phyloP scores from a whole-genome alignment of 2,797 vertebrate species.

The Meda fulgida region DNA sequence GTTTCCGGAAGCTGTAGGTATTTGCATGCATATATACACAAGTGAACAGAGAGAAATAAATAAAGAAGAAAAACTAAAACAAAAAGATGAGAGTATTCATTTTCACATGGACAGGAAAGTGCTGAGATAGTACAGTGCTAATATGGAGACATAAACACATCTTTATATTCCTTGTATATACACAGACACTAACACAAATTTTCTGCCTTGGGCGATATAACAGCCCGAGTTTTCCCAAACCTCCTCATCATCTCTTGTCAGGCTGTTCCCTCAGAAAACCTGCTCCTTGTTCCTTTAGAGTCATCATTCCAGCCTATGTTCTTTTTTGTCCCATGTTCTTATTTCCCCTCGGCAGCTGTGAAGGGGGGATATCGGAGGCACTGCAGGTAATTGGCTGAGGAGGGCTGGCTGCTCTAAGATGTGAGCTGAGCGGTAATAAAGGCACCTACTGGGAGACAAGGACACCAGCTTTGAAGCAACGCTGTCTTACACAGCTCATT shows the following conservation, averaged over 20 bases:
- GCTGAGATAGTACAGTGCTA: neutral
- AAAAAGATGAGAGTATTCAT: neutral
- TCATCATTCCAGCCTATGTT: conserved; percentile 33
- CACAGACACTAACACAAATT: neutral
- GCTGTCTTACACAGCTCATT: conserved; percentile 35
- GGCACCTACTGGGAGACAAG: conserved; percentile 28
- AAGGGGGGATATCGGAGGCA: conserved; percentile 26
- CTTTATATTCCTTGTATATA: conserved; percentile 19
- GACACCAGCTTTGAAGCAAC: conserved; percentile 34
- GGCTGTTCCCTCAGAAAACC: conserved; percentile 29
- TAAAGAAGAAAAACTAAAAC: too few species aligned
- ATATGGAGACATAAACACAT: neutral
- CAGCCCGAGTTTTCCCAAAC: conserved; percentile 5
- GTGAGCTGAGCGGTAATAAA: conserved; percentile 44
- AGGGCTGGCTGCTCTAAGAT: conserved; percentile 49
- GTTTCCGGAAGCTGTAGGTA: too few species aligned
- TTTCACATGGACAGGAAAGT: neutral
- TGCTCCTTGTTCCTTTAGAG: conserved; percentile 39
- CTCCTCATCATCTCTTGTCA: neutral
- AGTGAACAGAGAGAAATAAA: too few species aligned
- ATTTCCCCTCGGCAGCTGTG: conserved; percentile 33
- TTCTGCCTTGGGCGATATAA: conserved; percentile 8
- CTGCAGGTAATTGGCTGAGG: conserved; percentile 59
- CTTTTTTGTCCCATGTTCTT: conserved; percentile 13
- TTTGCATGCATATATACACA: too few species aligned